Percentiles rank a stretch among this genome's conserved stretches.
phyloP scores from a whole-genome alignment of 2,113 vertebrate species.

The Syngnathus scovelli region DNA sequence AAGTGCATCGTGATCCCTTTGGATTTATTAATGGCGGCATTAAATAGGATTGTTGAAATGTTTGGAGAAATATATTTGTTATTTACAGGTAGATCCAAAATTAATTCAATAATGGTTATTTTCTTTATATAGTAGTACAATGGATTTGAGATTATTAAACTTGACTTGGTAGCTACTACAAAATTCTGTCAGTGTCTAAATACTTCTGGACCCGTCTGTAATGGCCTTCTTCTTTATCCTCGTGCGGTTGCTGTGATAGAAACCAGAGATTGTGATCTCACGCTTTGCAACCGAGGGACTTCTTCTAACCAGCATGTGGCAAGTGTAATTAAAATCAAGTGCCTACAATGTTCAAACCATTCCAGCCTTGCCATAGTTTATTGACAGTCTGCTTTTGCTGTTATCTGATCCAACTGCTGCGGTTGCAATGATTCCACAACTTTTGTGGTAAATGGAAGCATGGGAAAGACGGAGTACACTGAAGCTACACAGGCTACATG shows the following conservation, averaged over 20 bases:
- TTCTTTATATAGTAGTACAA: not conserved
- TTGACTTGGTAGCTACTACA: no score
- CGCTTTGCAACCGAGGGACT: not conserved
- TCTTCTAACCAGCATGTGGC: not conserved
- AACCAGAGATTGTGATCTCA: not conserved
- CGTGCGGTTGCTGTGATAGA: not conserved
- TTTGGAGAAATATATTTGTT: constrained; percentile 12
- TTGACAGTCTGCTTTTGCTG: constrained; percentile 33
- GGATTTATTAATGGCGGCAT: not conserved
- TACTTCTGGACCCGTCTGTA: not conserved
- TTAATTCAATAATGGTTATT: not conserved
- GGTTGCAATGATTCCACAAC: not conserved
- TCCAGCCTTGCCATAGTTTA: constrained; percentile 1
- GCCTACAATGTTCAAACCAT: constrained; percentile 3
- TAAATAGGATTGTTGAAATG: not conserved
- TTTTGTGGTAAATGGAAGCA: not conserved
- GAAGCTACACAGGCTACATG: not conserved
- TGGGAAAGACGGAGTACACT: constrained; percentile 1
- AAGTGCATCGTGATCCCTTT: constrained; percentile 2
- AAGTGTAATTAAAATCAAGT: constrained; percentile 13
- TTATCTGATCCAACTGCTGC: constrained; percentile 19
- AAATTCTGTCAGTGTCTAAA: not conserved
- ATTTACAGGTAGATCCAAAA: not conserved
- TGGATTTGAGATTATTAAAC: not conserved
- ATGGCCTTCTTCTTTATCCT: not conserved